These are phyloP conservation scores for Adelosebastes latens DNA, from an alignment of 2,797 vertebrate genomes.

Conservation along the genomic window DNA sequence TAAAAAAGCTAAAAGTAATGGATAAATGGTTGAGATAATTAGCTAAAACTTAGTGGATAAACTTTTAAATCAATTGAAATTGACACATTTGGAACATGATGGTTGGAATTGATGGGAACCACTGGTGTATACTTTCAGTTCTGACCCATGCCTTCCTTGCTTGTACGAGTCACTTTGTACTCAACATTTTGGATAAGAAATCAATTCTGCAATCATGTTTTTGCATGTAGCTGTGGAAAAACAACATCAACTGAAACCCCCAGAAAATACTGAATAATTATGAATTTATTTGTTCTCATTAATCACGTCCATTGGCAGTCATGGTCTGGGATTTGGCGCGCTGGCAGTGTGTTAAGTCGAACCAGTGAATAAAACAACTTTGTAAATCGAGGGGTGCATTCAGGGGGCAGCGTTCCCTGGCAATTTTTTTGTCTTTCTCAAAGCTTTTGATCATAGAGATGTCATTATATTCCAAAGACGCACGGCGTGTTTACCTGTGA, in stretches of 20 bases:
- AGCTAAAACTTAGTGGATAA: too few relatives aligned
- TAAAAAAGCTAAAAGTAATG: not conserved
- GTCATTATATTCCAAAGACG: constrained; percentile 51
- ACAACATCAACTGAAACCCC: not conserved
- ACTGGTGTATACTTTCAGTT: not conserved
- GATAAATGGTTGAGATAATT: too few relatives aligned
- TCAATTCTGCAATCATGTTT: not conserved
- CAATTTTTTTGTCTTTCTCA: not conserved
- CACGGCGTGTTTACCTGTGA: constrained; percentile 47
- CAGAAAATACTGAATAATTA: not conserved
- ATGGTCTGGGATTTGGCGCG: constrained; percentile 3
- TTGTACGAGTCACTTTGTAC: not conserved
- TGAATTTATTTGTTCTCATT: not conserved
- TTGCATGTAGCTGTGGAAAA: not conserved
- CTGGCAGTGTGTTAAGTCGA: constrained; percentile 27
- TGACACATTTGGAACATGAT: not conserved
- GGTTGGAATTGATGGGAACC: not conserved
- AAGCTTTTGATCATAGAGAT: constrained; percentile 58
- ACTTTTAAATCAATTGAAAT: too few relatives aligned
- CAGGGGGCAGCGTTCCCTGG: constrained; percentile 22
- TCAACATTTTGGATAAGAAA: not conserved
- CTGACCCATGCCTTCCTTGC: not conserved
- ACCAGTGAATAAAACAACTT: constrained; percentile 39
- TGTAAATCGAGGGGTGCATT: constrained; percentile 47
- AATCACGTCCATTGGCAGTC: constrained; percentile 28